Evolutionary conservation across 2,113 vertebrate genomes (phyloP).

Genomic region (Ameiurus melas): DNA sequence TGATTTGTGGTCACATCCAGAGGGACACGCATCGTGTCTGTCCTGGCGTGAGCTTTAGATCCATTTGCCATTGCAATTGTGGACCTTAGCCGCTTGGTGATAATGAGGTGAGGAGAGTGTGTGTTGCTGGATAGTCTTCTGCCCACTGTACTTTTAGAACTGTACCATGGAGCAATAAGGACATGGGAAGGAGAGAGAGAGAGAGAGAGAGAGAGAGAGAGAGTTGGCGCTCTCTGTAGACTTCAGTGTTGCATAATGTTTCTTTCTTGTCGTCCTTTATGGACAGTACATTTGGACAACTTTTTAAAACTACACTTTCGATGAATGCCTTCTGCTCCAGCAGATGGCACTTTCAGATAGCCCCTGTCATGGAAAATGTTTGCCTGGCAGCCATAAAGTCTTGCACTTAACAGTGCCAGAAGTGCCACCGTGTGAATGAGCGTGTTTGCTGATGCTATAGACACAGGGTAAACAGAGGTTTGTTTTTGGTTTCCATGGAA

Average conservation of each 20-base stretch:
- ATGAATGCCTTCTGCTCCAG: conserved; percentile 48
- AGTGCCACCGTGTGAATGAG: neutral
- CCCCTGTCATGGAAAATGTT: conserved; percentile 51
- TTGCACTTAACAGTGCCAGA: conserved; percentile 38
- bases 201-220: neutral
- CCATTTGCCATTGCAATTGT: conserved; percentile 41
- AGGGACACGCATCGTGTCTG: conserved; percentile 26
- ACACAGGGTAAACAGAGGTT: conserved; percentile 31
- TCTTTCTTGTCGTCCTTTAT: conserved; percentile 3
- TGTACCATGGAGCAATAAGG: conserved; percentile 52
- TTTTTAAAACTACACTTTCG: conserved; percentile 37
- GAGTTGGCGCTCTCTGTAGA: neutral
- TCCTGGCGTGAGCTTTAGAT: conserved; percentile 43
- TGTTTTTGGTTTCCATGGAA: conserved; percentile 29
- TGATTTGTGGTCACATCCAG: neutral
- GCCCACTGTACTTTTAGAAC: conserved; percentile 65
- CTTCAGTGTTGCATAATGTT: conserved; percentile 5
- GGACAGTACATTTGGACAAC: conserved; percentile 9
- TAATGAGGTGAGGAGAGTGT: conserved; percentile 43
- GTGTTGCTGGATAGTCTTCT: conserved; percentile 49
- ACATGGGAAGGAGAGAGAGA: conserved; percentile 8
- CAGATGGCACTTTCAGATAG: conserved; percentile 63
- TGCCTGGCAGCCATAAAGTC: conserved; percentile 46
- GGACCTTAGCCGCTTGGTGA: conserved; percentile 28
- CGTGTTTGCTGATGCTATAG: conserved; percentile 32